These are phyloP conservation scores for Petrophora chlorosata DNA, from an alignment of 2,888 invertebrate genomes.

Conservation along the genomic window DNA sequence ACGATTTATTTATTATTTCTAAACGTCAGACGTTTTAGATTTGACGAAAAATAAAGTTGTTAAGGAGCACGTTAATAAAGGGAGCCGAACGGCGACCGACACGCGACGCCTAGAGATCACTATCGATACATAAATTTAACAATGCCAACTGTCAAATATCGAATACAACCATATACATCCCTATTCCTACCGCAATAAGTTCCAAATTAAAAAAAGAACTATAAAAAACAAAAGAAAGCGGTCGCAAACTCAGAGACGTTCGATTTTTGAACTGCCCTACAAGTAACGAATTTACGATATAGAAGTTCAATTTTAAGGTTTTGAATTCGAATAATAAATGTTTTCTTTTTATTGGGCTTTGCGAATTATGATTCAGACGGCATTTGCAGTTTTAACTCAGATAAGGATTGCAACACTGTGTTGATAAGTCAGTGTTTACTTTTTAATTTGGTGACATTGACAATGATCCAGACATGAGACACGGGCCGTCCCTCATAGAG, in stretches of 20 bases:
- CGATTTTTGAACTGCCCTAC: slow-evolving; percentile 54
- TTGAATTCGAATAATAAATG: slow-evolving; percentile 4
- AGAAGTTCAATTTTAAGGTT: slow-evolving; percentile 13
- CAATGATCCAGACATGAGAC: too few species aligned
- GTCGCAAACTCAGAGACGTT: slow-evolving; percentile 49
- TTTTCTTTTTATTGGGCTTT: slow-evolving; percentile 26
- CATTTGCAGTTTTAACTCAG: too few species aligned
- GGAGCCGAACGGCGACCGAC: slow-evolving; percentile 53
- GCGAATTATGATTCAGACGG: background rate
- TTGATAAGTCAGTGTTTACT: too few species aligned
- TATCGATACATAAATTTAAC: slow-evolving; percentile 63
- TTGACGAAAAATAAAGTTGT: slow-evolving; percentile 76
- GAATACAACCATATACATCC: slow-evolving; percentile 42
- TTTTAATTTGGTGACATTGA: too few species aligned
- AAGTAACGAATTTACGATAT: slow-evolving; percentile 24
- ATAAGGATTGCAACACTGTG: too few species aligned
- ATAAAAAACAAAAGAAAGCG: slow-evolving; percentile 26
- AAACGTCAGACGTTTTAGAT: slow-evolving; percentile 56
- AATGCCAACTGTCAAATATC: slow-evolving; percentile 48
- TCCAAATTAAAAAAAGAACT: slow-evolving; percentile 15
- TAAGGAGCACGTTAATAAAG: slow-evolving; percentile 58
- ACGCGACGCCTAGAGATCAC: slow-evolving; percentile 70
- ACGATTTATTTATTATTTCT: slow-evolving; percentile 60
- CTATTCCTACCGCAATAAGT: slow-evolving; percentile 38
- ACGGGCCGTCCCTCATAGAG: too few species aligned